phyloP scores from a whole-genome alignment of 2,888 invertebrate species.

The Agrilus cyanescens region DNA sequence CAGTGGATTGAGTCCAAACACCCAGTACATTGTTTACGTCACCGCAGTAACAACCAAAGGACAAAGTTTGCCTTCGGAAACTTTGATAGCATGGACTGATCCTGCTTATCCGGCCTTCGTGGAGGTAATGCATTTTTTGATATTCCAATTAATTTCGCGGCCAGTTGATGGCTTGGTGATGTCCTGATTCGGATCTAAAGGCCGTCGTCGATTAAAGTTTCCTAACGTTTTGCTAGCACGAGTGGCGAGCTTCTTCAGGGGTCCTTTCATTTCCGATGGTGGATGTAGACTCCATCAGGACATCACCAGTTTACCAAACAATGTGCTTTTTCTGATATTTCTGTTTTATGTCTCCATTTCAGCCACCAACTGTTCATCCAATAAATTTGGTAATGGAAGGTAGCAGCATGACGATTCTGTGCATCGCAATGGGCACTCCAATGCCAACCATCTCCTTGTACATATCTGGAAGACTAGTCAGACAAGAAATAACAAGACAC shows the following conservation, averaged over 20 bases:
- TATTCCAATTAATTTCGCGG: no score
- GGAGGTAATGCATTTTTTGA: constrained; percentile 46
- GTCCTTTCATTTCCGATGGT: no score
- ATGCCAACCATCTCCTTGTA: constrained; percentile 75
- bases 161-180: no score
- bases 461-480: constrained; percentile 65
- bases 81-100: constrained; percentile 75
- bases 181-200: no score
- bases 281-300: no score
- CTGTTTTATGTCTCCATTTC: constrained; percentile 16
- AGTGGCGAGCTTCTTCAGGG: no score
- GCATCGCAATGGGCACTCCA: constrained; percentile 76
- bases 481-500: constrained; percentile 70
- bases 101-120: constrained; percentile 79
- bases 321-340: background rate
- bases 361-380: constrained; percentile 77
- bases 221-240: no score
- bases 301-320: background rate
- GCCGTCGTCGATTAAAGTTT: no score
- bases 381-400: constrained; percentile 74
- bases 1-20: constrained; percentile 62
- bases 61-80: constrained; percentile 67
- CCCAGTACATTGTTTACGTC: constrained; percentile 71
- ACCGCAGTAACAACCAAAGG: constrained; percentile 57
- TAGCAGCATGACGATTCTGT: constrained; percentile 74